phyloP scores from a whole-genome alignment of 2,113 vertebrate species.

The Antechinus stuartii region DNA sequence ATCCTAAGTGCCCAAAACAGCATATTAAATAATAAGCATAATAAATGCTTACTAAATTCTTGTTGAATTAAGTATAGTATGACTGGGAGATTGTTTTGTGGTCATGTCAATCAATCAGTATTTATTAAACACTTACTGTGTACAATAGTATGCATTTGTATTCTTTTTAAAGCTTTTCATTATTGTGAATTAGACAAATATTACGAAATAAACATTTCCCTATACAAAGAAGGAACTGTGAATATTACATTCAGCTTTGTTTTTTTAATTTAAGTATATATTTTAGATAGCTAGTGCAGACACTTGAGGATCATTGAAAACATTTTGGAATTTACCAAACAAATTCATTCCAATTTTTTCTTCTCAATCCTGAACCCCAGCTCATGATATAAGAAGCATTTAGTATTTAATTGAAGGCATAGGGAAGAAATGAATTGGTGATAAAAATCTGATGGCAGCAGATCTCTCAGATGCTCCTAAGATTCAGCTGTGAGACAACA shows the following conservation, averaged over 20 bases:
- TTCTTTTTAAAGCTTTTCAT: not conserved
- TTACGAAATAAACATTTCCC: not conserved
- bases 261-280: not conserved
- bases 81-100: not conserved
- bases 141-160: not conserved
- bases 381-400: not conserved
- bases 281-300: not conserved
- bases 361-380: slow-evolving; percentile 3
- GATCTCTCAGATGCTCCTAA: not conserved
- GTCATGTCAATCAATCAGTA: not conserved
- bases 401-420: not conserved
- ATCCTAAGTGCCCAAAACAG: not conserved
- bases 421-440: not conserved
- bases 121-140: not conserved
- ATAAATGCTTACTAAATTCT: not conserved
- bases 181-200: not conserved
- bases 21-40: not conserved
- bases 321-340: not conserved
- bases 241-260: not conserved
- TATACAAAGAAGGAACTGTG: not conserved
- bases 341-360: not conserved
- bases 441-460: not conserved
- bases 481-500: not conserved
- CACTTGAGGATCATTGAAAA: not conserved
- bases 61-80: not conserved